These are phyloP conservation scores for Heliornis fulica DNA, from an alignment of 2,113 vertebrate species.

Conservation along the genomic window DNA sequence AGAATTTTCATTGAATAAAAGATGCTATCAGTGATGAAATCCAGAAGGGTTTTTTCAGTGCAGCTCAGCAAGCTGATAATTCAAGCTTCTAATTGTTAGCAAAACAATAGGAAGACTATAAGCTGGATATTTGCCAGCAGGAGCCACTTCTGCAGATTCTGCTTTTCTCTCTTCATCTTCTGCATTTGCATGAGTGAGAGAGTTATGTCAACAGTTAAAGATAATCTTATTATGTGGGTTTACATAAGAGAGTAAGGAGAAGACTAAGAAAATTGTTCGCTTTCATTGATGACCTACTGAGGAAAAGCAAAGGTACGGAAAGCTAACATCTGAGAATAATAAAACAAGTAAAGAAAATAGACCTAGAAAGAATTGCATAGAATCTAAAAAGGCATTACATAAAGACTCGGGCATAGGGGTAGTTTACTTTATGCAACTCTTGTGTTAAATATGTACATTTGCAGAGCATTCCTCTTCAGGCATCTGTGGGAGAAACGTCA, in stretches of 20 bases:
- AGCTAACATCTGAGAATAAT: neutral
- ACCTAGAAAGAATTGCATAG: neutral
- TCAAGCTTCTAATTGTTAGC: conserved; percentile 11
- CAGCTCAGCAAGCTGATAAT: neutral
- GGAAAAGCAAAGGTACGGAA: neutral
- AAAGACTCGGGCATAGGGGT: neutral
- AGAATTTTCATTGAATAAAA: neutral
- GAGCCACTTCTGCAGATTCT: neutral
- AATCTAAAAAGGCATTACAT: neutral
- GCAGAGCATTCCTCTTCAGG: neutral
- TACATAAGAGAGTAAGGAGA: neutral
- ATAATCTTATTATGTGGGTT: conserved; percentile 7
- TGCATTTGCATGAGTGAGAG: neutral
- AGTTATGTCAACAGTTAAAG: neutral
- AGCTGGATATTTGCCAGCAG: conserved; percentile 17
- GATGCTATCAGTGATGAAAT: neutral
- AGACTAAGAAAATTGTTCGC: neutral
- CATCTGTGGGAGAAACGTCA: neutral
- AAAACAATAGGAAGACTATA: conserved; percentile 37
- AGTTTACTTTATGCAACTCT: neutral
- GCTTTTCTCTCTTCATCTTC: neutral
- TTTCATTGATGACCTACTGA: neutral
- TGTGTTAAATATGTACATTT: neutral
- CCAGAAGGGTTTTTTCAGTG: neutral
- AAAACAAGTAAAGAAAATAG: neutral